These are phyloP conservation scores for Drosophila ercepeae DNA, from an alignment of 1,140 invertebrate species.

Conservation along the genomic window DNA sequence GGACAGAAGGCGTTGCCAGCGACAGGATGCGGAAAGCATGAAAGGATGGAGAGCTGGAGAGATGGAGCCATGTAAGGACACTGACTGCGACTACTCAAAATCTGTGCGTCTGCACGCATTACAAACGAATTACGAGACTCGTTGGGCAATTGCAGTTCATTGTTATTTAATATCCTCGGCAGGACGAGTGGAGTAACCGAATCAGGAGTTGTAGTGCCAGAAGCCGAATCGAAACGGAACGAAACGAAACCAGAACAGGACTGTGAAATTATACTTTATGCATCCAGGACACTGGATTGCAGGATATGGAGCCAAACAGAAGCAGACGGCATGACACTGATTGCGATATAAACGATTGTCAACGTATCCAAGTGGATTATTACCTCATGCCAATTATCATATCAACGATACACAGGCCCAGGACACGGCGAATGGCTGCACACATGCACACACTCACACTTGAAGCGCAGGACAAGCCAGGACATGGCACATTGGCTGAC, in stretches of 20 bases:
- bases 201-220: background rate
- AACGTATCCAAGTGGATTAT: constrained; percentile 82
- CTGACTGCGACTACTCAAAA: constrained; percentile 64
- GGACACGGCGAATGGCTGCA: constrained; percentile 33
- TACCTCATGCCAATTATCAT: constrained; percentile 82
- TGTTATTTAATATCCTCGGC: constrained; percentile 78
- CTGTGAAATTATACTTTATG: constrained; percentile 79
- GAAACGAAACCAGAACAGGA: constrained; percentile 31
- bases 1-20: background rate
- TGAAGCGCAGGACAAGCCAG: constrained; percentile 35
- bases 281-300: constrained; percentile 52
- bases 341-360: constrained; percentile 82
- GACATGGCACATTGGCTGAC: constrained; percentile 59
- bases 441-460: constrained; percentile 20
- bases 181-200: constrained; percentile 5
- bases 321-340: constrained; percentile 77
- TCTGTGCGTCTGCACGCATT: constrained; percentile 81
- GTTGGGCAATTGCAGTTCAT: constrained; percentile 81
- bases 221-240: constrained; percentile 5
- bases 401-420: constrained; percentile 74
- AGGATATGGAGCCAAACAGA: constrained; percentile 39
- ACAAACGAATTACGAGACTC: constrained; percentile 80
- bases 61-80: constrained; percentile 13
- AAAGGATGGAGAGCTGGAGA: constrained; percentile 12
- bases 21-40: background rate